These are phyloP conservation scores for Pyrocoelia pectoralis DNA, from an alignment of 2,888 invertebrate species.

Conservation along the genomic window DNA sequence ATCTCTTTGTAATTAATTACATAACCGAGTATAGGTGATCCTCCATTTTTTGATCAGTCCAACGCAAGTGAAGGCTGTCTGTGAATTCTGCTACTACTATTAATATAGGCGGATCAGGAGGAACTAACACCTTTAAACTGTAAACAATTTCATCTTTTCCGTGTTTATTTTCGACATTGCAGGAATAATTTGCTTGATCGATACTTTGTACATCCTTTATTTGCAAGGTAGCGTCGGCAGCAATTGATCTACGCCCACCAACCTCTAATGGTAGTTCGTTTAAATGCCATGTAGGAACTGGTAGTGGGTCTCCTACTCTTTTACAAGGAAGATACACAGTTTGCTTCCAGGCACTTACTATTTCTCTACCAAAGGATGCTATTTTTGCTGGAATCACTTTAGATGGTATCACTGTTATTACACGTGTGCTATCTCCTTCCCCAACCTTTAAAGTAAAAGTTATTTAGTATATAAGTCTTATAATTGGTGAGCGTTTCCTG, in stretches of 20 bases:
- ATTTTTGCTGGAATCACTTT: conserved; percentile 87
- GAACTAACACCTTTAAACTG: conserved; percentile 77
- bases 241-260: conserved; percentile 71
- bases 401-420: conserved; percentile 78
- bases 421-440: conserved; percentile 82
- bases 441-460: no score
- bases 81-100: conserved; percentile 84
- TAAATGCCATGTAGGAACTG: conserved; percentile 80
- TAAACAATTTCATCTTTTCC: conserved; percentile 86
- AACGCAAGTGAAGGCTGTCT: conserved; percentile 82
- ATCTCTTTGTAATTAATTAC: conserved; percentile 88
- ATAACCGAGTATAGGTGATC: conserved; percentile 83
- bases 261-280: conserved; percentile 79
- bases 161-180: conserved; percentile 83
- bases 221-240: conserved; percentile 75
- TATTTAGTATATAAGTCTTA: no score
- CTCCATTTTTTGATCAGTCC: conserved; percentile 81
- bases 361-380: conserved; percentile 83
- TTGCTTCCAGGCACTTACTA: conserved; percentile 87
- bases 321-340: conserved; percentile 84
- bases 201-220: conserved; percentile 80
- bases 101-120: conserved; percentile 85
- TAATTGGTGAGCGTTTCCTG: no score
- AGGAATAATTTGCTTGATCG: conserved; percentile 92
- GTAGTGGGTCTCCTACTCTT: conserved; percentile 82